Percentiles rank a stretch among this genome's conserved stretches.
phyloP scores from a whole-genome alignment of 2,797 vertebrate species.

The Champsocephalus esox region DNA sequence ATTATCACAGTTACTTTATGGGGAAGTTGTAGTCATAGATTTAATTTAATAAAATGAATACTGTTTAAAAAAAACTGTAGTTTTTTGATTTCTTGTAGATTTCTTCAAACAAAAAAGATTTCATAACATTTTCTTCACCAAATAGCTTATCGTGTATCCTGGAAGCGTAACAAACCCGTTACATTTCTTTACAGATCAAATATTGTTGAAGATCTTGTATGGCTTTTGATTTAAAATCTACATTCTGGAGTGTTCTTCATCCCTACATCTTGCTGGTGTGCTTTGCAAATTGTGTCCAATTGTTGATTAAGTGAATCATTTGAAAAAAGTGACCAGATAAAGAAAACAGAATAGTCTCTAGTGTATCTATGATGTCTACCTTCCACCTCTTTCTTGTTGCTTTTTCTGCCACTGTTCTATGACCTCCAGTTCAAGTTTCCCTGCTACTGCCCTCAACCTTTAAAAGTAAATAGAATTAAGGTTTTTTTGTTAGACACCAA shows the following conservation, averaged over 20 bases:
- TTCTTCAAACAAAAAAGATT: neutral
- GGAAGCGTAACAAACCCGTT: too few species aligned
- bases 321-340: neutral
- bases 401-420: neutral
- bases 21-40: too few species aligned
- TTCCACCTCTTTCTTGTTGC: slow-evolving; percentile 13
- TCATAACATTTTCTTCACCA: neutral
- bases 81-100: neutral
- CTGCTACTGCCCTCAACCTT: neutral
- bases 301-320: neutral
- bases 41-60: too few species aligned
- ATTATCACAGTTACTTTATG: too few species aligned
- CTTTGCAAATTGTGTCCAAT: neutral
- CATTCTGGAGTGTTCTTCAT: too few species aligned
- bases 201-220: neutral
- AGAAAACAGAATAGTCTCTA: neutral
- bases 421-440: neutral
- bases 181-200: neutral
- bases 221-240: too few species aligned
- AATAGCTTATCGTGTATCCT: neutral
- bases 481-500: neutral
- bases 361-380: neutral
- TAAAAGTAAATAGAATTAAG: neutral
- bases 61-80: neutral
- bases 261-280: too few species aligned